These are phyloP conservation scores for Rhagoletis zephyria DNA, from an alignment of 1,140 invertebrate genomes.

Conservation along the genomic window DNA sequence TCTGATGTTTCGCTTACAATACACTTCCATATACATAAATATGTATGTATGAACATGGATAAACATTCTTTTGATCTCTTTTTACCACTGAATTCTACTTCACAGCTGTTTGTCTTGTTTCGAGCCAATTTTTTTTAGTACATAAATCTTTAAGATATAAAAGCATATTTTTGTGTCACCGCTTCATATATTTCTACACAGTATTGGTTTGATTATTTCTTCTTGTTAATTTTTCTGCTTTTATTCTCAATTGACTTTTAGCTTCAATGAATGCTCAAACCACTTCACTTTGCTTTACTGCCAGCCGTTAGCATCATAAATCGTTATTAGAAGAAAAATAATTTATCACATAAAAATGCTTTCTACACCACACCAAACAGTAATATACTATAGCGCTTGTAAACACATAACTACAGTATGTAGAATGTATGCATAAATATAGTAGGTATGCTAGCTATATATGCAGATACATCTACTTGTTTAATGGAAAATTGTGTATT, in stretches of 20 bases:
- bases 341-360: slow-evolving; percentile 2
- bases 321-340: not conserved
- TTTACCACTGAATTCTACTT: not conserved
- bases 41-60: not conserved
- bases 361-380: not conserved
- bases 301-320: not conserved
- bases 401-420: not conserved
- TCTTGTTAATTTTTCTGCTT: not conserved
- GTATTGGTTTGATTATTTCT: not conserved
- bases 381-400: not conserved
- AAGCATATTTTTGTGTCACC: not conserved
- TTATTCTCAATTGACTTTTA: not conserved
- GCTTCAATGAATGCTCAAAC: not conserved
- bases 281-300: slow-evolving; percentile 40
- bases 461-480: not conserved
- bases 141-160: not conserved
- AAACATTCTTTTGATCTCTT: not conserved
- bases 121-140: no score
- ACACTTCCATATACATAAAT: not conserved
- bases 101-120: slow-evolving; percentile 18
- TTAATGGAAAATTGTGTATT: slow-evolving; percentile 48
- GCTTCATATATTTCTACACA: not conserved
- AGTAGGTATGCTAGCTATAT: not conserved
- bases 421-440: not conserved
- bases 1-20: no score